Percentiles rank a stretch among this genome's conserved stretches.
These are phyloP conservation scores for Sphenodon punctatus DNA, from an alignment of 2,797 vertebrate species.

Conservation along the genomic window DNA sequence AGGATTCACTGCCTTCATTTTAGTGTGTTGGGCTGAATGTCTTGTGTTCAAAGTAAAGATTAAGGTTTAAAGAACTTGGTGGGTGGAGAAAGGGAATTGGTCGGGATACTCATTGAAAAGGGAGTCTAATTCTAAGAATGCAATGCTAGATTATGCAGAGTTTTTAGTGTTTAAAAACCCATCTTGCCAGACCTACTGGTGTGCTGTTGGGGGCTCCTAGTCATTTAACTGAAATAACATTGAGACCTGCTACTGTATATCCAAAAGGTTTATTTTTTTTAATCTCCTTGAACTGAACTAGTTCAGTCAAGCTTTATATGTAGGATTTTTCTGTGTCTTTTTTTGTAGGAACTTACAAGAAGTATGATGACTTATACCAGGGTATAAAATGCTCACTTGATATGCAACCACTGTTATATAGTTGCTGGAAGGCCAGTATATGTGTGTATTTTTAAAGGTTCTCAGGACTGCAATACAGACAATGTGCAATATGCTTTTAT, in stretches of 20 bases:
- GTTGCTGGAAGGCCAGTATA: slow-evolving; percentile 13
- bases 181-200: background rate
- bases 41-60: background rate
- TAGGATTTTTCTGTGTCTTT: background rate
- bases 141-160: background rate
- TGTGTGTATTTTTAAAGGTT: slow-evolving; percentile 3
- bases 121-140: background rate
- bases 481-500: slow-evolving; percentile 72
- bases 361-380: background rate
- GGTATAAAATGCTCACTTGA: background rate
- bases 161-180: background rate
- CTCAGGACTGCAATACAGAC: slow-evolving; percentile 55
- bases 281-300: background rate
- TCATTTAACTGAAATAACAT: background rate
- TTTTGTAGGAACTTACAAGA: background rate
- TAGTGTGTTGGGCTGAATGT: background rate
- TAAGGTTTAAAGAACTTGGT: background rate
- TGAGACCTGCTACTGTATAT: background rate
- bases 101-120: background rate
- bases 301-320: background rate
- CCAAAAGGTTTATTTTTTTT: background rate
- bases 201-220: background rate
- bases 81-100: background rate
- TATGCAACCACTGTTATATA: background rate
- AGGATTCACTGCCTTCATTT: background rate